Evolutionary conservation across 1,140 invertebrate species (phyloP).

Genomic region (Drosophila simulans): DNA sequence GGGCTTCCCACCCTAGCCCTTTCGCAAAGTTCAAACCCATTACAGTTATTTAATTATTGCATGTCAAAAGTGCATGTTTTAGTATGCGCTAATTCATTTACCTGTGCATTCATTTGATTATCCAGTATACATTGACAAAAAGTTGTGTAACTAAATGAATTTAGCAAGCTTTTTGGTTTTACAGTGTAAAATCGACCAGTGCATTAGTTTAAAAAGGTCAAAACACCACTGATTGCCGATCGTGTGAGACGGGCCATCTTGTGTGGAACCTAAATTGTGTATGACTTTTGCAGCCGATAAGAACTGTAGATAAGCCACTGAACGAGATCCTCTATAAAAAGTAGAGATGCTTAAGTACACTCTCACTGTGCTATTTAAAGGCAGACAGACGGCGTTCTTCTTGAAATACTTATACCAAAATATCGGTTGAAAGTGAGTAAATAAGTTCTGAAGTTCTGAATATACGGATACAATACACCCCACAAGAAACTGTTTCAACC

Average conservation of each 20-base stretch:
- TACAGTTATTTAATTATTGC: constrained; percentile 1
- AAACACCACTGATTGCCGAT: neutral
- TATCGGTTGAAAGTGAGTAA: neutral
- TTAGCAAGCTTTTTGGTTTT: neutral
- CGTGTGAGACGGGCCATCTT: neutral
- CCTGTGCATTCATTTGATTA: neutral
- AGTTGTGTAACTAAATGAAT: neutral
- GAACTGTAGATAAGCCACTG: neutral
- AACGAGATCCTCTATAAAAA: neutral
- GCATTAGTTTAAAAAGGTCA: neutral
- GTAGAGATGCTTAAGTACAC: too few species aligned
- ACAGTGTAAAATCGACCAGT: neutral
- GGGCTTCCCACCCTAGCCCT: neutral
- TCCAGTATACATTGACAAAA: neutral
- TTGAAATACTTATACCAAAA: too few species aligned
- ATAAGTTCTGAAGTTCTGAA: neutral
- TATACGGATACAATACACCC: neutral
- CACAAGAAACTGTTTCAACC: too few species aligned
- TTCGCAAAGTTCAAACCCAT: neutral
- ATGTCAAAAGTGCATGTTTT: neutral
- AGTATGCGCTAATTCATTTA: neutral
- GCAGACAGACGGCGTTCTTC: too few species aligned
- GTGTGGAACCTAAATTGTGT: neutral
- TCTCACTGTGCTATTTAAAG: neutral
- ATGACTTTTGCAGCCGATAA: constrained; percentile 1